phyloP scores from a whole-genome alignment of 2,888 invertebrate species.

The Apoda limacodes region DNA sequence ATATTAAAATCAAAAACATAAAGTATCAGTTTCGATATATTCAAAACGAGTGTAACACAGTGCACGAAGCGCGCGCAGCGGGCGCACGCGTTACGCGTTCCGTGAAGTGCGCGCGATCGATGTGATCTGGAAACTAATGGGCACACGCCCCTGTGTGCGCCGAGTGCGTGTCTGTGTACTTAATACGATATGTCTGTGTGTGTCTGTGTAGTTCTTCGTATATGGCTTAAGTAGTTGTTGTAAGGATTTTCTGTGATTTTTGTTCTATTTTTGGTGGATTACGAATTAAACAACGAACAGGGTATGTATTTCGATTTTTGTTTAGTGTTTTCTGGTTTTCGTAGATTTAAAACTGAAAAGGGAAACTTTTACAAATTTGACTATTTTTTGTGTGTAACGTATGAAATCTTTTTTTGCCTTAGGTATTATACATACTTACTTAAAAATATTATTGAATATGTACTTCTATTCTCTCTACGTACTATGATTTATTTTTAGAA shows the following conservation, averaged over 20 bases:
- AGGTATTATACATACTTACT: no score
- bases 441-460: no score
- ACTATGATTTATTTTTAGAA: no score
- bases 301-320: conserved; percentile 6
- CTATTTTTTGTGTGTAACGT: no score
- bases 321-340: conserved; percentile 2
- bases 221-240: no score
- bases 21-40: no score
- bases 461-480: no score
- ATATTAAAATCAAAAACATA: conserved; percentile 14
- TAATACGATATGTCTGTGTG: conserved; percentile 21
- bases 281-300: conserved; percentile 5
- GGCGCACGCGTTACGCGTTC: conserved; percentile 52
- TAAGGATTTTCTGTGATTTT: conserved; percentile 19
- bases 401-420: no score
- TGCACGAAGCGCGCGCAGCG: conserved; percentile 29
- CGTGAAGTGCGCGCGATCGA: conserved; percentile 35
- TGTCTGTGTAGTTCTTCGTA: conserved; percentile 23
- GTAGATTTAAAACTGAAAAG: no score
- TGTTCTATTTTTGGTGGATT: conserved; percentile 16
- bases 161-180: conserved; percentile 10
- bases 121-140: conserved; percentile 50
- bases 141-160: conserved; percentile 19
- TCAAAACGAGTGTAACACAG: conserved; percentile 24
- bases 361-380: no score